Evolutionary conservation across 2,888 invertebrate species (phyloP), one percentile per base, ranked within the genome.

Genomic region (Drosophila diplacantha): DNA sequence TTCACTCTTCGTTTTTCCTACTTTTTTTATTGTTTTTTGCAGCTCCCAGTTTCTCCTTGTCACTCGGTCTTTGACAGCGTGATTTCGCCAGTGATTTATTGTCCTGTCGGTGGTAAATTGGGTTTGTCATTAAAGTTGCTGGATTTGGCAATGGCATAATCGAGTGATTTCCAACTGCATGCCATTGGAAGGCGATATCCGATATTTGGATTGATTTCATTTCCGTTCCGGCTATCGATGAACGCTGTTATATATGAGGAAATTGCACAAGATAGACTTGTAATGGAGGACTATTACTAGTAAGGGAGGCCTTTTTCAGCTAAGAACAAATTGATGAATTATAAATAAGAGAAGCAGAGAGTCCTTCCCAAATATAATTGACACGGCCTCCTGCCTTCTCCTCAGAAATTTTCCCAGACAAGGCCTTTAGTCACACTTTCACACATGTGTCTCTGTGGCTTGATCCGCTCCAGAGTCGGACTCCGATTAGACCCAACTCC

Each of bases 61-160:
- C 76, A 69, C 55, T 74, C 55, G 66, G 60, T 56, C 67, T 76
- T 82, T 81, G 83, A 75, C 77, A 79, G 72, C 72, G 75, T 79
- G 75, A 77, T 73, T 75, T 80, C 58, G 66, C 59, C 72, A 67
- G 79, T 84, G 82, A 83, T 83, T 83, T 84, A 83, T 84, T 75
- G 72, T 69, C 49, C 56, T 57, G 63, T 54, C 51, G 52, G 46
- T 52, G 50, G 55, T 60, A 82, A 80, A 80, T 80, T 80, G 81
- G 81, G 69, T 74, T 77, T 77, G 71, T 71, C 78, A 78, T 80
- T 82, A 80, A 73, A 78, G 68, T 54, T 68, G 67, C 70, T 65
- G 71, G 70, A 71, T 72, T 59, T 59, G 59, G 51, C 50, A 43
- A 57, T 51, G 16, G 49, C 60, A 68, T 70, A 75, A 72, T 68